Evolutionary conservation across 2,113 vertebrate genomes (phyloP), one percentile per base, ranked within the genome.

Genomic region (Hyperopisus bebe): DNA sequence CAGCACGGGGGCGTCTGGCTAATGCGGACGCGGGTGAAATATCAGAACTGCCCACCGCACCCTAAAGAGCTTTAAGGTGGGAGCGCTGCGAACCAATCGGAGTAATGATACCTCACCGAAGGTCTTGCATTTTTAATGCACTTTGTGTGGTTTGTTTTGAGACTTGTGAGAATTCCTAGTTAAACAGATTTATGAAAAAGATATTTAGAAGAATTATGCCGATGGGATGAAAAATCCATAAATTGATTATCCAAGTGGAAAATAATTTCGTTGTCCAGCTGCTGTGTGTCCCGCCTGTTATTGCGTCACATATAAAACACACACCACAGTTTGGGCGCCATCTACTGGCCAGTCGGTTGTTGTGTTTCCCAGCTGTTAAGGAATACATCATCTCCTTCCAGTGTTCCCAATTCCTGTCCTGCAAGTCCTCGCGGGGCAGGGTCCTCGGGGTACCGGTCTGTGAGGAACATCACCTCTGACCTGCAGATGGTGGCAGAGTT

Each of bases 321-420:
- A 51, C 19, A 35, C 24, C 44, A 31, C 15, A 44, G 82, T 17
- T 84, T 6, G 46, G 8, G 87, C 8, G 13, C 53, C 35, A 58
- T 88, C 51, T 88, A 66, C 17, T 44, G 35, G 42, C 48, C 48
- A 89, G 47, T 13, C 27, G 3, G 8, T 21, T 17, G 44, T 35
- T 50, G 51, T 50, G 46, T 5, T 77, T 89, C 15, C 24, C 44
- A 35, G 58, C 27, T 27, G 62, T 48, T 74, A 74, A 74, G n/a
- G 13, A 35, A 87, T 51, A 3, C 46, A 53, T 53, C n/a, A 9
- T 31, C 50, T 53, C 70, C 44, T 83, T 70, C 0, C 94, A 99
- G 98, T 92, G 98, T 99, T 94, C 97, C 98, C 82, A 99, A 98
- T 94, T 99, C 98, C 77, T 99, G 98, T 93, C 98, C 98, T 0